These are phyloP conservation scores for Caradrina clavipalpis DNA, from an alignment of 2,888 invertebrate species.

Conservation along the genomic window DNA sequence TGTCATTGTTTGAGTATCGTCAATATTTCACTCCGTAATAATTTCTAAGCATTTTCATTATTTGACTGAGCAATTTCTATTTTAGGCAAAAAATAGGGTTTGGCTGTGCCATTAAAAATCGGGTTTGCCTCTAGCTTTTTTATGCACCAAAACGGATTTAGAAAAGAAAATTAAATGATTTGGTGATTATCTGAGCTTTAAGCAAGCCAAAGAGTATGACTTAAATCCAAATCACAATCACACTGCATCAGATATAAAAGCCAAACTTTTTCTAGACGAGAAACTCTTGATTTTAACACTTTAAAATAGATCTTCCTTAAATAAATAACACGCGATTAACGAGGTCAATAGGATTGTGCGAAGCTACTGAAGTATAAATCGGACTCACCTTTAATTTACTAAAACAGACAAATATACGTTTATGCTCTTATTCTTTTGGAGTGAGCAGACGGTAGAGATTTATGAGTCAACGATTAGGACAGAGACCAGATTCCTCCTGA, in stretches of 20 bases:
- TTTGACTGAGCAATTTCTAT: background rate
- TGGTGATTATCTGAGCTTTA: background rate
- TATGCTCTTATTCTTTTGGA: conserved; percentile 41
- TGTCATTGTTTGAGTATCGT: background rate
- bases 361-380: conserved; percentile 46
- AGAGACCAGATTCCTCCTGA: conserved; percentile 30
- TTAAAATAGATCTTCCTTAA: conserved; percentile 62
- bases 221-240: conserved; percentile 10
- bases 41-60: background rate
- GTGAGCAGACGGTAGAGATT: conserved; percentile 19
- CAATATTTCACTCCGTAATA: background rate
- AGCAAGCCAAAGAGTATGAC: background rate
- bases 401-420: conserved; percentile 46
- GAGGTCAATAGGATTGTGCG: conserved; percentile 62
- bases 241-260: conserved; percentile 22
- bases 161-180: background rate
- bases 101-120: background rate
- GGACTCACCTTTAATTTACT: conserved; percentile 58
- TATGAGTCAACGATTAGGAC: conserved; percentile 21
- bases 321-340: conserved; percentile 61
- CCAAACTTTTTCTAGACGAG: conserved; percentile 51
- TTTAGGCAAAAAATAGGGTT: background rate
- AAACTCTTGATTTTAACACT: conserved; percentile 54
- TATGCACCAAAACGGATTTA: background rate
- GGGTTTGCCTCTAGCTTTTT: background rate